These are phyloP conservation scores for Micrastur ruficollis DNA, from an alignment of 2,797 vertebrate species.

Conservation along the genomic window DNA sequence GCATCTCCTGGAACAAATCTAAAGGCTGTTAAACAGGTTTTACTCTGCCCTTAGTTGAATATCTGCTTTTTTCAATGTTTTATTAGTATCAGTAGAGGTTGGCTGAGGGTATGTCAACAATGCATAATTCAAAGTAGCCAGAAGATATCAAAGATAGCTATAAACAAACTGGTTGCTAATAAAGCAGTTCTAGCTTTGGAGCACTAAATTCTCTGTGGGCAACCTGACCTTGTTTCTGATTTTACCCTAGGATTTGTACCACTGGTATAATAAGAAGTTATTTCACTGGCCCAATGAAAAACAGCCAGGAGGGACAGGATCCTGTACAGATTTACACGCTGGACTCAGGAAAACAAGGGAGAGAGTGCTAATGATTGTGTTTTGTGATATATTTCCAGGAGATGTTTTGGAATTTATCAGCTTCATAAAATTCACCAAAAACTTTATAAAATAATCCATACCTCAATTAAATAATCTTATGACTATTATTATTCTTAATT, in stretches of 20 bases:
- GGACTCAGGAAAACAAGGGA: background rate
- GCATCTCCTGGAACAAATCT: background rate
- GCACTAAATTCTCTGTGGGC: background rate
- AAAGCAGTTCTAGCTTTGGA: background rate
- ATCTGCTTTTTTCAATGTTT: background rate
- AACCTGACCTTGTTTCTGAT: background rate
- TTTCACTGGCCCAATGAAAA: slow-evolving; percentile 1
- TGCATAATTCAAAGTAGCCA: background rate
- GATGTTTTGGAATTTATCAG: background rate
- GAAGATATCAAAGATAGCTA: background rate
- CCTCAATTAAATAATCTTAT: background rate
- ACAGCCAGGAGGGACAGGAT: background rate
- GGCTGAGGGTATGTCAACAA: background rate
- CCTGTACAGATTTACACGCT: background rate
- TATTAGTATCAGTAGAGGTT: background rate
- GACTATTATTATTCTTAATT: background rate
- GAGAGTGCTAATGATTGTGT: background rate
- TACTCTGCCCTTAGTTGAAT: background rate
- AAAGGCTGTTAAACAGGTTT: background rate
- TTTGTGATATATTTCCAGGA: background rate
- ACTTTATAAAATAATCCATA: background rate
- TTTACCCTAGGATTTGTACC: background rate
- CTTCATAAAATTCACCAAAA: background rate
- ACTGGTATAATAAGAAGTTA: background rate
- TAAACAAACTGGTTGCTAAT: background rate